phyloP scores from a whole-genome alignment of 2,888 invertebrate genomes.

The Lasioglossum zephyrum region DNA sequence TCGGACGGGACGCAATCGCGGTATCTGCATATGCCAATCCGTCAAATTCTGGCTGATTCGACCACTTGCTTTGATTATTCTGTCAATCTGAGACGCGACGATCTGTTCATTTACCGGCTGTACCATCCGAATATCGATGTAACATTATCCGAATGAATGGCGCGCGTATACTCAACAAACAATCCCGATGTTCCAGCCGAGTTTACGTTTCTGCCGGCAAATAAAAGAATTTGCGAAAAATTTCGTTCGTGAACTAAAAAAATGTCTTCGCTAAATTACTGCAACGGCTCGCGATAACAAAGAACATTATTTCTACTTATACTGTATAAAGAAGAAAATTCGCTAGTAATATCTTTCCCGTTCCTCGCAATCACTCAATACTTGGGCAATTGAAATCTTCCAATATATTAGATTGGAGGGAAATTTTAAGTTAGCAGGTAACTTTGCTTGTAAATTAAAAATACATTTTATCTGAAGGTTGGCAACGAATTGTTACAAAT shows the following conservation, averaged over 20 bases:
- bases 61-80: slow-evolving; percentile 65
- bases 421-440: too few species aligned
- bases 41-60: slow-evolving; percentile 63
- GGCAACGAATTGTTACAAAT: too few species aligned
- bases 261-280: background rate
- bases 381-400: background rate
- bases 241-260: background rate
- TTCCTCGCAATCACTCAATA: background rate
- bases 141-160: background rate
- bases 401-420: background rate
- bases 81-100: slow-evolving; percentile 52
- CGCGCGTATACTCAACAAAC: background rate
- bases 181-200: background rate
- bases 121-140: slow-evolving; percentile 20
- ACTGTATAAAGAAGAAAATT: background rate
- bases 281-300: background rate
- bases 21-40: slow-evolving; percentile 60
- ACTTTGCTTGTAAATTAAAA: too few species aligned
- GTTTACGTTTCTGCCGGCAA: background rate
- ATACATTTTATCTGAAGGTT: too few species aligned
- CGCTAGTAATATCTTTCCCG: background rate
- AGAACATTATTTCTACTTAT: background rate
- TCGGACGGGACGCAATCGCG: slow-evolving; percentile 41
- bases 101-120: slow-evolving; percentile 58
- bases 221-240: background rate